Percentiles rank a stretch among this genome's conserved stretches.
phyloP scores from a whole-genome alignment of 2,888 invertebrate genomes.

The Noctua comes region DNA sequence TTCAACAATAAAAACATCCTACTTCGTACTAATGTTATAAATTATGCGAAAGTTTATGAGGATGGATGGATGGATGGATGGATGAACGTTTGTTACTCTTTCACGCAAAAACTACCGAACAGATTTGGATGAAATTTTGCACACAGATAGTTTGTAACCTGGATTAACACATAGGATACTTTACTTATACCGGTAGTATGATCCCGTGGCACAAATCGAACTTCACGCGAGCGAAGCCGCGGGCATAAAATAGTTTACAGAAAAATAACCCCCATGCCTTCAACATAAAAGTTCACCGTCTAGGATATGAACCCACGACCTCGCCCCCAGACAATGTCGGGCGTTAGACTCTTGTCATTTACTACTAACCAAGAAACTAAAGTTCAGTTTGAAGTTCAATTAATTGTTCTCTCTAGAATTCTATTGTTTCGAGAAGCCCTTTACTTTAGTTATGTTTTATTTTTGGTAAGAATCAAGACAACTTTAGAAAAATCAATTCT shows the following conservation, averaged over 20 bases:
- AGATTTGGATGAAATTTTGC: no score
- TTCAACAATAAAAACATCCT: neutral
- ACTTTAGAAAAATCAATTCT: no score
- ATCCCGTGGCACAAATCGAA: no score
- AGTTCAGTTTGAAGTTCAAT: neutral
- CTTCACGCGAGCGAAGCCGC: no score
- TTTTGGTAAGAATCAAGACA: neutral
- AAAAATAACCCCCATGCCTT: conserved; percentile 1
- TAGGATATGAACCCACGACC: conserved; percentile 36
- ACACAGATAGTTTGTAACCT: no score
- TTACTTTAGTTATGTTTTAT: neutral
- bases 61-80: no score
- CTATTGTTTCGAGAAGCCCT: neutral
- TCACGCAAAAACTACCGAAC: no score
- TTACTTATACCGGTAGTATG: no score
- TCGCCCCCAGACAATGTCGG: conserved; percentile 36
- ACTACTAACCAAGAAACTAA: conserved; percentile 5
- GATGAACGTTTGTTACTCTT: no score
- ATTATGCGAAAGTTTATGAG: no score
- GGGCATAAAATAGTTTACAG: neutral
- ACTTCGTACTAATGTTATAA: no score
- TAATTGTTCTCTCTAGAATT: neutral
- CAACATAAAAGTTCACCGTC: conserved; percentile 29
- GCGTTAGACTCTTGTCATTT: conserved; percentile 8
- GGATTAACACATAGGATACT: no score